Base-by-base conservation (phyloP, 2,888 invertebrate species). In the Isoperla grammatica region DNA sequence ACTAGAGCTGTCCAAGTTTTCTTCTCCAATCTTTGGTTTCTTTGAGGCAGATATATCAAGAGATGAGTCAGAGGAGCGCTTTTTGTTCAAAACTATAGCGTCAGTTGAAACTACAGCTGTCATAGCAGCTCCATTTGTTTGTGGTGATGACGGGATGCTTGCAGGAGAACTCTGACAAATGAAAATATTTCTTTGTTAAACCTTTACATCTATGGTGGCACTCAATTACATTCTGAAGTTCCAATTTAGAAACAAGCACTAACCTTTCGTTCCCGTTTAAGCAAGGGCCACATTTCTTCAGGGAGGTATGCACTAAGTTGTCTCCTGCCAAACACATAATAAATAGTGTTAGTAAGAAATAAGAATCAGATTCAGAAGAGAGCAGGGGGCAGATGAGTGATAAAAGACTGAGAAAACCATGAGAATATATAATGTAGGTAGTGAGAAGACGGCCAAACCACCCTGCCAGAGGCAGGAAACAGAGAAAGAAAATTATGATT, bases 251-350 rank as follows among this genome's bases (percentile, higher is more conserved):
- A 29, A 29, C 29, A 29, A 29, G 8, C 29, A 20, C 56, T 22
- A 45, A 81, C 79, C 69, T 86, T 87, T 61, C 86, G 80, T 72
- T 89, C 90, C 40, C 86, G 80, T 71, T 84, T 86, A 45, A 88
- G 72, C 63, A 88, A 50, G 29, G 22, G 49, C 29, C 22, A 50
- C 22, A 23, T 78, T 65, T 83, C 83, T 11, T 81, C 80, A 6
- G 88, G 82, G 64, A 90, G 76, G 75, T 89, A 91, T 69, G 85
- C 84, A 65, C 80, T 79, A 40, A 91, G 76, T 67, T 88, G 87
- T 74, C 85, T 90, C 71, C 87, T 70, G 61, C 1, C 62, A 63
- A 59, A 19, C 13, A 57, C 13, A 57, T 45, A 12, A 17, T 22
- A 19, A 23, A 9, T 12, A 17, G 4, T n/a, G 43, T 15, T 13